These are phyloP conservation scores for Lycodopsis pacificus DNA, from an alignment of 2,797 vertebrate genomes.

Conservation along the genomic window DNA sequence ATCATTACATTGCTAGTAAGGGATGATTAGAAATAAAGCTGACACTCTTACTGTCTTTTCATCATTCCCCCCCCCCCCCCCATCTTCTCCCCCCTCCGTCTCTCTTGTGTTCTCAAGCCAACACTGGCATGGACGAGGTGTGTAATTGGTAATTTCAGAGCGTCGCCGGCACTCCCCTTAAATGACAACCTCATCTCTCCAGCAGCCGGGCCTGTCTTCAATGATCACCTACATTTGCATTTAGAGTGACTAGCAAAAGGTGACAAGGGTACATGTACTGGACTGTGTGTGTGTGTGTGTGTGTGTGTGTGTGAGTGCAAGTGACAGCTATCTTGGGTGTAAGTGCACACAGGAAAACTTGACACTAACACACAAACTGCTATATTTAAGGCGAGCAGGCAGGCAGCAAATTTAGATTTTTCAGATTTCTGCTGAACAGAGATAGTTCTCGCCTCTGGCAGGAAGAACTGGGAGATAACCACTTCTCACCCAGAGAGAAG, in stretches of 20 bases:
- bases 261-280: constrained; percentile 42
- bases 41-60: constrained; percentile 18
- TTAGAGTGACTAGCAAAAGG: constrained; percentile 85
- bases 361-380: constrained; percentile 30
- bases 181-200: constrained; percentile 88
- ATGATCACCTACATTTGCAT: constrained; percentile 87
- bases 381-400: constrained; percentile 35
- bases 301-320: constrained; percentile 5
- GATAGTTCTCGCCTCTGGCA: constrained; percentile 30
- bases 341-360: constrained; percentile 41
- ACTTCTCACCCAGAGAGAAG: constrained; percentile 16
- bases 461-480: constrained; percentile 33
- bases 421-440: constrained; percentile 46
- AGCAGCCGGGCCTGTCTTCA: constrained; percentile 70
- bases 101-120: constrained; percentile 37
- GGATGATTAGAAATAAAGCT: constrained; percentile 27
- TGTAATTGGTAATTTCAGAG: constrained; percentile 88
- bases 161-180: constrained; percentile 76
- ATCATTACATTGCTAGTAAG: constrained; percentile 21
- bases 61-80: constrained; percentile 9
- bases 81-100: constrained; percentile 11
- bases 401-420: constrained; percentile 39
- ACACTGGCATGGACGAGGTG: constrained; percentile 71
- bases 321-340: constrained; percentile 49
- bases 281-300: background rate